phyloP scores from a whole-genome alignment of 2,797 vertebrate species.

The Pristis pectinata region DNA sequence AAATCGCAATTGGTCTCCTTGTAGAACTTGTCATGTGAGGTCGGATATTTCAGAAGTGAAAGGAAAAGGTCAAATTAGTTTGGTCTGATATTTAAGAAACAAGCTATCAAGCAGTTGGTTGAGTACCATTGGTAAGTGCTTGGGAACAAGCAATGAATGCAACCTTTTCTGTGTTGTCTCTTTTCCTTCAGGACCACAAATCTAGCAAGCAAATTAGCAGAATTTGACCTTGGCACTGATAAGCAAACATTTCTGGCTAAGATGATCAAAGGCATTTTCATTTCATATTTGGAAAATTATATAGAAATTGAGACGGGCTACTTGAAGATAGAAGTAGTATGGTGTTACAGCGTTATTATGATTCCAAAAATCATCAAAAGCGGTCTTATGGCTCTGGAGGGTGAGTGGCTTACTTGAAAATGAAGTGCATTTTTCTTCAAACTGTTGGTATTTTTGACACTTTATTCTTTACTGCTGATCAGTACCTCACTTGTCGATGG shows the following conservation, averaged over 20 bases:
- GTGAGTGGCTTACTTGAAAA: conserved; percentile 55
- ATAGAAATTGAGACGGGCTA: conserved; percentile 93
- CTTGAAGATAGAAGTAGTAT: conserved; percentile 81
- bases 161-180: conserved; percentile 49
- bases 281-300: conserved; percentile 95
- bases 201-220: conserved; percentile 85
- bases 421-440: not conserved
- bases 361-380: conserved; percentile 99
- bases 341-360: conserved; percentile 96
- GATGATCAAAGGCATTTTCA: conserved; percentile 97
- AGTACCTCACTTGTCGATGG: not conserved
- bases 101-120: not conserved
- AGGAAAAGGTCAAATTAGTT: not conserved
- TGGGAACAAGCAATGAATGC: conserved; percentile 36
- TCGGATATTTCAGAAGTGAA: not conserved
- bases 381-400: conserved; percentile 85
- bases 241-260: conserved; percentile 98
- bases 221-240: conserved; percentile 98
- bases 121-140: not conserved
- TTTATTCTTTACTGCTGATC: not conserved
- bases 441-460: not conserved
- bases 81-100: not conserved
- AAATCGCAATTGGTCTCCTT: not conserved
- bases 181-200: conserved; percentile 73
- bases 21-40: not conserved